Conservation (phyloP, 2,888 invertebrate species). For the Gryllus longicercus region DNA sequence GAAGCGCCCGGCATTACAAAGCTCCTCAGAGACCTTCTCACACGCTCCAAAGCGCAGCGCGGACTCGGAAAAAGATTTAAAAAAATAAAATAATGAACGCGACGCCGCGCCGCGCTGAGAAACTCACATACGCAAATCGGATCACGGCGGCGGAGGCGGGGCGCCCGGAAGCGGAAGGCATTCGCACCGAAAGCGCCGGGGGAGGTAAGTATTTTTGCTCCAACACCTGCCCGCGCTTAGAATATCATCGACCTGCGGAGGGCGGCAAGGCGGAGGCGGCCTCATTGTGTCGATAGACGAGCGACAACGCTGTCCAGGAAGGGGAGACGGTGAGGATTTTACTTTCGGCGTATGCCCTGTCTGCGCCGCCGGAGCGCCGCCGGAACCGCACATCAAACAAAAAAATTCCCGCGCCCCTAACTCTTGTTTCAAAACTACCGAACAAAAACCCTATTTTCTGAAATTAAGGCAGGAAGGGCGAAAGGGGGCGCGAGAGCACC, state of each 20-base stretch:
- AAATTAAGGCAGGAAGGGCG: not conserved
- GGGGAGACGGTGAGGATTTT: not conserved
- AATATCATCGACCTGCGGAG: not conserved
- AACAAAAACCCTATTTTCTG: conserved; percentile 10
- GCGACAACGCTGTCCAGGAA: not conserved
- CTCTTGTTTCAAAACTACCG: not conserved
- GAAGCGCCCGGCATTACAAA: conserved; percentile 1
- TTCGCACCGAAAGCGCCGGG: not conserved
- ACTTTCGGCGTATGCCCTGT: not conserved
- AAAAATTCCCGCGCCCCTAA: not conserved
- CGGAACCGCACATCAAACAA: not conserved
- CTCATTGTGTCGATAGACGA: not conserved
- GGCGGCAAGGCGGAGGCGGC: not conserved
- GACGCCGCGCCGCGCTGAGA: not conserved
- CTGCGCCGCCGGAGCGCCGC: too few species aligned
- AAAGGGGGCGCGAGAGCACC: conserved; percentile 2
- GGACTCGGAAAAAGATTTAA: not conserved
- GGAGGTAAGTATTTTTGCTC: not conserved
- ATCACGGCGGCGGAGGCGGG: not conserved
- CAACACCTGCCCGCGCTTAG: not conserved
- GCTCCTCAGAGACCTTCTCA: conserved; percentile 11
- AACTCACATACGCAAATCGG: conserved; percentile 17
- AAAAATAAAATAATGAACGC: not conserved
- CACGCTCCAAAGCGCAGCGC: not conserved
- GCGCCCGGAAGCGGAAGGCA: too few species aligned